Conservation (phyloP, 2,888 invertebrate species). For the Folsomia manolachei region DNA sequence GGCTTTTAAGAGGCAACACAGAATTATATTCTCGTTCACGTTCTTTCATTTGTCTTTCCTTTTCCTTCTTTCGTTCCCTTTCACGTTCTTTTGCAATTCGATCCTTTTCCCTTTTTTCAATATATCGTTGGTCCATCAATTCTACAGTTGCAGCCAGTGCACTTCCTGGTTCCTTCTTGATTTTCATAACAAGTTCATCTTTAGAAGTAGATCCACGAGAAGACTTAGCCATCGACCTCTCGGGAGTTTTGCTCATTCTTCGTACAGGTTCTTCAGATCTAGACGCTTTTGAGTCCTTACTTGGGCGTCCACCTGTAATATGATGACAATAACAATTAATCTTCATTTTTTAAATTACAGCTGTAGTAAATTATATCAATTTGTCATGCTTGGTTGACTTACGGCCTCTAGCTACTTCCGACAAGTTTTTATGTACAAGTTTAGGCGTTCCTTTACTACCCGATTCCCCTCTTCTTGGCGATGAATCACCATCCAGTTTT, state of each 20-base stretch:
- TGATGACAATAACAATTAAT: too few species aligned
- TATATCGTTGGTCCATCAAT: background rate
- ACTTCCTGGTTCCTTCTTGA: slow-evolving; percentile 17
- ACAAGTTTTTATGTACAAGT: background rate
- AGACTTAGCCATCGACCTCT: background rate
- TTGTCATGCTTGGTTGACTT: too few species aligned
- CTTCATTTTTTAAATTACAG: too few species aligned
- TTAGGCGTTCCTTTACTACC: background rate
- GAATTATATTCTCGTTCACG: slow-evolving; percentile 26
- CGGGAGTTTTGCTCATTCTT: background rate
- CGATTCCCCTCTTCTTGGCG: background rate
- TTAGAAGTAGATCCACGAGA: background rate
- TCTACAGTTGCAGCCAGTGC: background rate
- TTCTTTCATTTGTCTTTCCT: slow-evolving; percentile 13
- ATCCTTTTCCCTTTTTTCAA: slow-evolving; percentile 27
- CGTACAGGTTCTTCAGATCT: background rate
- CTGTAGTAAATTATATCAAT: too few species aligned
- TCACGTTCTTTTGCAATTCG: slow-evolving; percentile 26
- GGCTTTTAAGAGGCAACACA: slow-evolving; percentile 23
- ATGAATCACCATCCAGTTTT: background rate
- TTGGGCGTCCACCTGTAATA: too few species aligned
- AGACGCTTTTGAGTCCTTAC: too few species aligned
- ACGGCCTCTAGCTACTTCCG: background rate
- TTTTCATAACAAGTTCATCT: slow-evolving; percentile 3
- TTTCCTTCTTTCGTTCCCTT: slow-evolving; percentile 18